Percentiles rank a stretch among this genome's conserved stretches.
Evolutionary conservation across 2,113 vertebrate species (phyloP).

Genomic region (Paracanthobrama guichenoti): DNA sequence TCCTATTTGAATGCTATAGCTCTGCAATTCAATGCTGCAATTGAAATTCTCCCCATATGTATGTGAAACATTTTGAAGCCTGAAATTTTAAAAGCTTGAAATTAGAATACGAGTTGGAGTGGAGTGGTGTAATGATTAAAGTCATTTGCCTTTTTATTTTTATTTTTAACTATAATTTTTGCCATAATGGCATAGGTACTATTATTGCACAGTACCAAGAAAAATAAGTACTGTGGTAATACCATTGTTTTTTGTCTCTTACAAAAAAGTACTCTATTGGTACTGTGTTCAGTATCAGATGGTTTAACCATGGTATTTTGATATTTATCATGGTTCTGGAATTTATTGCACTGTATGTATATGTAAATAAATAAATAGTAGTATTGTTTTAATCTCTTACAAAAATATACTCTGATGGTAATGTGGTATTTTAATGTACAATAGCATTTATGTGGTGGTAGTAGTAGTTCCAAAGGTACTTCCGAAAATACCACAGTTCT

Average conservation of each 20-base stretch:
- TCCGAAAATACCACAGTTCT: background rate
- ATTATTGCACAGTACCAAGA: background rate
- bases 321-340: background rate
- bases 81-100: background rate
- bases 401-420: too few relatives aligned
- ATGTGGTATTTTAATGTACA: background rate
- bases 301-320: background rate
- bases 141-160: background rate
- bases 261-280: background rate
- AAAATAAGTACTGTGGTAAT: background rate
- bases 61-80: slow-evolving; percentile 8
- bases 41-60: slow-evolving; percentile 5
- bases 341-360: background rate
- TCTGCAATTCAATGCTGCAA: slow-evolving; percentile 15
- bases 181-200: background rate
- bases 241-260: too few relatives aligned
- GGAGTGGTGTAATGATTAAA: background rate
- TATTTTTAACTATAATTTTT: background rate
- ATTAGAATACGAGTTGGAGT: background rate
- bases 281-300: background rate
- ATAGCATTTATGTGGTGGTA: background rate
- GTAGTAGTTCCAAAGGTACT: background rate
- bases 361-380: too few relatives aligned
- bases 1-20: background rate
- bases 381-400: too few relatives aligned